Percentiles rank a stretch among this genome's conserved stretches.
Evolutionary conservation across 2,797 vertebrate genomes (phyloP).

Genomic region (Acanthornis magna): DNA sequence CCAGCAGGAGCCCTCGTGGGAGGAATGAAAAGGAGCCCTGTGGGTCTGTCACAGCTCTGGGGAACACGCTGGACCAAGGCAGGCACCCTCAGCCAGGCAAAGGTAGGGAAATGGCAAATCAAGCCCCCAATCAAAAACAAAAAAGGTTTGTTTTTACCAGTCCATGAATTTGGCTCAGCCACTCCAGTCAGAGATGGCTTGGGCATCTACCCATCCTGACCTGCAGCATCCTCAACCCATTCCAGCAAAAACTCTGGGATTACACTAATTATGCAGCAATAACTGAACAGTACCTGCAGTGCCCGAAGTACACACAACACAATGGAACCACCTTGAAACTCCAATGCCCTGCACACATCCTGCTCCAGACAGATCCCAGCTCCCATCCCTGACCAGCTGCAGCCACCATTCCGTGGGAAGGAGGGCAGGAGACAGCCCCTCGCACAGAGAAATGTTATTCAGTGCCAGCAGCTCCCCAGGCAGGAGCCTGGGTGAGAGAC

Average conservation of each 20-base stretch:
- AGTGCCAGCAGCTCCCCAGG: neutral
- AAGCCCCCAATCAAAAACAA: neutral
- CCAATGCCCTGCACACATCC: neutral
- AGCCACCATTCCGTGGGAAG: neutral
- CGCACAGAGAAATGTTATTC: accelerated
- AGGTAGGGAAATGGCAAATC: accelerated
- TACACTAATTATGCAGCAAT: neutral
- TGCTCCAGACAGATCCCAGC: neutral
- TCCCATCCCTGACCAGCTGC: neutral
- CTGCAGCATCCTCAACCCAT: neutral
- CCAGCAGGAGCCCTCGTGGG: accelerated
- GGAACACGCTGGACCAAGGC: accelerated
- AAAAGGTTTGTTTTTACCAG: neutral
- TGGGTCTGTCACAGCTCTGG: neutral
- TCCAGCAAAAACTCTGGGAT: neutral
- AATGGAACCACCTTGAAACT: neutral
- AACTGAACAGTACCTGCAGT: neutral
- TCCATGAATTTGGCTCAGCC: neutral
- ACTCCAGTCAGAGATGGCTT: accelerated
- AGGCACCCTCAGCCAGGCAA: neutral
- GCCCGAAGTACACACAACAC: neutral
- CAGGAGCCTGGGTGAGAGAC: neutral
- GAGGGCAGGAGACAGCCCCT: neutral
- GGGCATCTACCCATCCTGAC: neutral
- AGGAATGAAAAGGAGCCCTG: neutral